A percentile compares a stretch with the other conserved stretches of the same genome.
Evolutionary conservation across 2,888 invertebrate genomes (phyloP).

Genomic region (Onthophagus sagittarius): DNA sequence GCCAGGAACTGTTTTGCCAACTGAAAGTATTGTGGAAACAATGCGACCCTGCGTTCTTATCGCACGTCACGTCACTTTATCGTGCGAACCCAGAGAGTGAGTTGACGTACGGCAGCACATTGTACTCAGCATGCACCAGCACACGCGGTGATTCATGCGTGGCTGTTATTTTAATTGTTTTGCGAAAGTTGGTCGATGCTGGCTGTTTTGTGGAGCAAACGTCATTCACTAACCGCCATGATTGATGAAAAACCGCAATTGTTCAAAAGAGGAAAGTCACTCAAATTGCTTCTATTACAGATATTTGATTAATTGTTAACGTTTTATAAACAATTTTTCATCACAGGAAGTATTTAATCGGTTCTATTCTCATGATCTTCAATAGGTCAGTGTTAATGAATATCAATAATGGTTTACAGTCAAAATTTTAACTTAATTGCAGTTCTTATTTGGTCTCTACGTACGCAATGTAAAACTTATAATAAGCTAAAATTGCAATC

Average conservation of each 20-base stretch:
- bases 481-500: too few relatives aligned
- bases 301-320: too few relatives aligned
- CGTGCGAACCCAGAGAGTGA: neutral
- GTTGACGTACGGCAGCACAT: neutral
- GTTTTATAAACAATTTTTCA: too few relatives aligned
- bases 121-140: neutral
- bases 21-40: neutral
- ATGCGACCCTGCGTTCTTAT: neutral
- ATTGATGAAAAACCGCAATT: neutral
- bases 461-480: too few relatives aligned
- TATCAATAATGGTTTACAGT: too few relatives aligned
- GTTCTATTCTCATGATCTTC: too few relatives aligned
- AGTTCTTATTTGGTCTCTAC: too few relatives aligned
- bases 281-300: too few relatives aligned
- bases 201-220: neutral
- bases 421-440: too few relatives aligned
- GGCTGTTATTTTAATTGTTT: neutral
- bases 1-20: too few relatives aligned
- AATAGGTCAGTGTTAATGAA: too few relatives aligned
- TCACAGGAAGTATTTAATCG: too few relatives aligned
- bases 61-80: neutral
- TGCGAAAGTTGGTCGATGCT: neutral
- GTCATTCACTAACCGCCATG: neutral
- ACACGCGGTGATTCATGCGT: neutral
- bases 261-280: neutral